Conservation (phyloP, 37 sponge, comb jelly and placozoan genomes). For the Beroe forskalii region DNA sequence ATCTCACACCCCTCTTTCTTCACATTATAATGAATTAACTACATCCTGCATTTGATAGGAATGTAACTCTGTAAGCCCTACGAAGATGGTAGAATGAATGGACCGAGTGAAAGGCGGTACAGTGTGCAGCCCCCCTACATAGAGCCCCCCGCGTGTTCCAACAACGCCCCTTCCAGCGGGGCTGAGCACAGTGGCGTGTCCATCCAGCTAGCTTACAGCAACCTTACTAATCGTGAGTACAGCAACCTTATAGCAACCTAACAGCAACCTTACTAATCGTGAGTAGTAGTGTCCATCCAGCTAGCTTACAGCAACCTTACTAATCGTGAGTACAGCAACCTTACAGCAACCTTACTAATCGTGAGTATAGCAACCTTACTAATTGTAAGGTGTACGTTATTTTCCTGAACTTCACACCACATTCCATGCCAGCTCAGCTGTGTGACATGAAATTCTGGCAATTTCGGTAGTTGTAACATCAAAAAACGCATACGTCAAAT, state of each 20-base stretch:
- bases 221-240: slow-evolving; percentile 63
- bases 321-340: slow-evolving; percentile 50
- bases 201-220: slow-evolving; percentile 37
- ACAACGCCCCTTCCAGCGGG: background rate
- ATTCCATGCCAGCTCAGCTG: too few relatives aligned
- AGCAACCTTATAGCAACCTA: background rate
- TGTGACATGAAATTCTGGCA: too few relatives aligned
- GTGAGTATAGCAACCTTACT: slow-evolving; percentile 53
- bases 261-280: slow-evolving; percentile 21
- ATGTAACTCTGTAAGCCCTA: background rate
- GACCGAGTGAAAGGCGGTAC: slow-evolving; percentile 3
- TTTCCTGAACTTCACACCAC: too few relatives aligned
- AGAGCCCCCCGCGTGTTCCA: slow-evolving; percentile 23
- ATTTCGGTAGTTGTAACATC: too few relatives aligned
- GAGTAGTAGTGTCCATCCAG: slow-evolving; percentile 2
- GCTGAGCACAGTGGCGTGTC: background rate
- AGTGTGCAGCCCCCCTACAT: slow-evolving; percentile 63
- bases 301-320: slow-evolving; percentile 61
- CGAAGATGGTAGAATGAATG: slow-evolving; percentile 6
- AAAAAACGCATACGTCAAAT: too few relatives aligned
- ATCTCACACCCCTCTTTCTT: too few relatives aligned
- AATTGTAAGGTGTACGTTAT: slow-evolving; percentile 1
- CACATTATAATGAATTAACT: too few relatives aligned
- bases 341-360: slow-evolving; percentile 7
- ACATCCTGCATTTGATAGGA: too few relatives aligned